phyloP scores from a whole-genome alignment of 2,888 invertebrate species.

The Amphipoea lucens region DNA sequence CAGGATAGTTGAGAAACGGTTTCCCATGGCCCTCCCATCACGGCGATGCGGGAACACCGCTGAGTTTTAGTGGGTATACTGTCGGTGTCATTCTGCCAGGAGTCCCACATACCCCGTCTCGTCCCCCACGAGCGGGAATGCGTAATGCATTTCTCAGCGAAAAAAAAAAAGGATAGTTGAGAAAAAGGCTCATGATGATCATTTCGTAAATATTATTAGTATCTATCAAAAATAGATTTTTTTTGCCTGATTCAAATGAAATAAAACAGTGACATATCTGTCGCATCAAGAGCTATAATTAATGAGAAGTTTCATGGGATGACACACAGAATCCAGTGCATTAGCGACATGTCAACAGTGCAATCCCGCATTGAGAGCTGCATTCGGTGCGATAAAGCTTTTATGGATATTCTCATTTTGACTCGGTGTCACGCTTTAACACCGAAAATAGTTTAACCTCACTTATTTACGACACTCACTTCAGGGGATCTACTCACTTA shows the following conservation, averaged over 20 bases:
- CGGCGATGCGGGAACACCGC: too few relatives aligned
- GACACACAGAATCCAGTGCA: not conserved
- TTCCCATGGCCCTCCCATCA: too few relatives aligned
- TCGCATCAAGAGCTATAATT: not conserved
- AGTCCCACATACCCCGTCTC: too few relatives aligned
- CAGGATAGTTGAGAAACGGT: too few relatives aligned
- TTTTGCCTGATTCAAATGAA: not conserved
- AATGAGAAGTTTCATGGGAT: not conserved
- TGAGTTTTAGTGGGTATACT: too few relatives aligned
- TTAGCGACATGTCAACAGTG: constrained; percentile 10
- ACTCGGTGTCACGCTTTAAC: not conserved
- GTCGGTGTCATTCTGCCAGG: too few relatives aligned
- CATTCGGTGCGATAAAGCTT: not conserved
- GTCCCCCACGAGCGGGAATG: too few relatives aligned
- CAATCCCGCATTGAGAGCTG: constrained; percentile 3
- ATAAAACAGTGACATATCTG: not conserved
- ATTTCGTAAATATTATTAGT: not conserved
- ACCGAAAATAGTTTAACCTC: not conserved
- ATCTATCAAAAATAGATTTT: not conserved
- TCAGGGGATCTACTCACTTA: not conserved
- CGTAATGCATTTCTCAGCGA: too few relatives aligned
- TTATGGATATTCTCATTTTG: constrained; percentile 4
- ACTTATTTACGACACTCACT: not conserved
- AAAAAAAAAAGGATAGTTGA: too few relatives aligned
- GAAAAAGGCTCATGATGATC: not conserved